Evolutionary conservation across 2,888 invertebrate species (phyloP).

Genomic region (Theodoxus fluviatilis): DNA sequence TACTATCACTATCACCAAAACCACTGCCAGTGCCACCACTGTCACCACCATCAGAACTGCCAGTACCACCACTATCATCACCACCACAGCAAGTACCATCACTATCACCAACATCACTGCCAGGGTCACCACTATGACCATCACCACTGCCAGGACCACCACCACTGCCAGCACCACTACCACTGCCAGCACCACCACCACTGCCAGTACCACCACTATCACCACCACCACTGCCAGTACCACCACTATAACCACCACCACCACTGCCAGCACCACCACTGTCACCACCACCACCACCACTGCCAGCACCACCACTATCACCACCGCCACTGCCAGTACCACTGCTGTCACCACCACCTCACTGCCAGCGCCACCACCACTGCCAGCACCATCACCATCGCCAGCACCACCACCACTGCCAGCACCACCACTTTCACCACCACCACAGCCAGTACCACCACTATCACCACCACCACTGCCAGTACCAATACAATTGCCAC

Average conservation of each 20-base stretch:
- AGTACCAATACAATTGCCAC: no score
- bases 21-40: no score
- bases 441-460: no score
- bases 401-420: no score
- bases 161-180: constrained; percentile 7
- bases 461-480: no score
- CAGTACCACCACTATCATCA: constrained; percentile 3
- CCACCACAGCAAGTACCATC: constrained; percentile 4
- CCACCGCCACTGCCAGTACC: no score
- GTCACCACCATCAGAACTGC: background rate
- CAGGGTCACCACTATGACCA: background rate
- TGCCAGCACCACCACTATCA: no score
- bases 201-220: constrained; percentile 5
- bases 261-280: background rate
- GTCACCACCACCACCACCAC: background rate
- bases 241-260: background rate
- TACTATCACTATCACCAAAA: no score
- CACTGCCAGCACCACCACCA: background rate
- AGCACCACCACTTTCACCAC: no score
- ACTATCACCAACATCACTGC: background rate
- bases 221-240: background rate
- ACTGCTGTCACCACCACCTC: no score
- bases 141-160: background rate
- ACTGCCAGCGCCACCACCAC: no score
- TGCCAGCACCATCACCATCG: no score